A percentile compares a stretch with the other conserved stretches of the same genome.
These are phyloP conservation scores for Brachionus plicatilis DNA, from an alignment of 1,140 invertebrate species.

Conservation along the genomic window DNA sequence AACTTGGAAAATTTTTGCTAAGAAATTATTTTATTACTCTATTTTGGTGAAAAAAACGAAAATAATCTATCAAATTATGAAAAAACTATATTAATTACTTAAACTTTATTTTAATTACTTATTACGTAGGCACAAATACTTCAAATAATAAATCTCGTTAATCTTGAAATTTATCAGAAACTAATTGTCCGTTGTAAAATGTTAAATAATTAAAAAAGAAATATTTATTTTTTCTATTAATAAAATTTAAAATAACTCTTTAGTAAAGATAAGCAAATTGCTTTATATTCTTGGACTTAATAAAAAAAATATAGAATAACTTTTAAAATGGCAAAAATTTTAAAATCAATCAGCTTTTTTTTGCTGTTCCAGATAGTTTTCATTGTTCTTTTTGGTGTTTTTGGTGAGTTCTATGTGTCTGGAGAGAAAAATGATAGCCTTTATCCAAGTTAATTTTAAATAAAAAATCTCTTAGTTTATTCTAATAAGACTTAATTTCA, in stretches of 20 bases:
- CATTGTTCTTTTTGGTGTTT: neutral
- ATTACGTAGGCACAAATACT: neutral
- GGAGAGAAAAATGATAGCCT: neutral
- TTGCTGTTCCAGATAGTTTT: neutral
- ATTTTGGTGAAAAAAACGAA: neutral
- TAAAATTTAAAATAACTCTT: neutral
- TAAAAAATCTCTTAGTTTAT: neutral
- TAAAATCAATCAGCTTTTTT: neutral
- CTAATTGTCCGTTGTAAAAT: neutral
- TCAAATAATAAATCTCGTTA: neutral
- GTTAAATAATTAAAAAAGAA: neutral
- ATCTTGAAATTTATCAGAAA: neutral
- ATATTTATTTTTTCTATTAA: neutral
- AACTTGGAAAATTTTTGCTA: neutral
- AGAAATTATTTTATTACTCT: neutral
- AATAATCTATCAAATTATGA: neutral
- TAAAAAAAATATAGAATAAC: neutral
- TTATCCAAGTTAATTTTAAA: neutral
- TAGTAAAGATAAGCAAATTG: neutral
- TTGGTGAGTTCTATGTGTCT: neutral
- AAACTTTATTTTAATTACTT: neutral
- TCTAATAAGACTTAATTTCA: neutral
- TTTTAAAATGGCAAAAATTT: neutral
- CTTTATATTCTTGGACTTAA: neutral
- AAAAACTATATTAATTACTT: neutral